Evolutionary conservation across 1,140 invertebrate species (phyloP).

Genomic region (Drosophila insularis): DNA sequence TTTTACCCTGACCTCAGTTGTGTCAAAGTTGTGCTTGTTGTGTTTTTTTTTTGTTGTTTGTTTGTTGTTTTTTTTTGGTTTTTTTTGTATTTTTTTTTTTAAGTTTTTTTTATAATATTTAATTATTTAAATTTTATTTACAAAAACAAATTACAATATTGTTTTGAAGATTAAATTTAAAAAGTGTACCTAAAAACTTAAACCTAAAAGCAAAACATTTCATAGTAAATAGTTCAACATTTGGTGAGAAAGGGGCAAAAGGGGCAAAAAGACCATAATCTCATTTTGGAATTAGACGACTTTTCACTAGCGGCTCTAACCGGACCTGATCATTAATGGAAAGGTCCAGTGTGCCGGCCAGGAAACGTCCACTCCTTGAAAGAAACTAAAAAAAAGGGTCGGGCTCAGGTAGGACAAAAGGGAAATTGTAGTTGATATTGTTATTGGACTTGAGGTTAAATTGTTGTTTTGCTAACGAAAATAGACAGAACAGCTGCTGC

Average conservation of each 20-base stretch:
- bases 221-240: constrained; percentile 69
- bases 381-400: not conserved
- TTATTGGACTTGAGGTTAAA: constrained; percentile 1
- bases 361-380: constrained; percentile 6
- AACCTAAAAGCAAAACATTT: constrained; percentile 51
- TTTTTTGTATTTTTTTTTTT: constrained; percentile 27
- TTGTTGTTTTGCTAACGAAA: constrained; percentile 8
- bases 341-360: constrained; percentile 40
- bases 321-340: constrained; percentile 13
- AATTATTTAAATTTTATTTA: constrained; percentile 81
- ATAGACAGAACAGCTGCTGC: constrained; percentile 18
- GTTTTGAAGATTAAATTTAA: constrained; percentile 76
- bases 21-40: not conserved
- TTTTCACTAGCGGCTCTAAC: constrained; percentile 36
- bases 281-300: constrained; percentile 1
- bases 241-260: constrained; percentile 19
- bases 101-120: constrained; percentile 43
- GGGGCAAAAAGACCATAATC: constrained; percentile 58
- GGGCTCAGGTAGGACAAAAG: not conserved
- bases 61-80: constrained; percentile 31
- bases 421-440: constrained; percentile 8
- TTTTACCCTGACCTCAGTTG: constrained; percentile 48
- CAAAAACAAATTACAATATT: constrained; percentile 82
- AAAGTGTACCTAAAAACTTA: constrained; percentile 76
- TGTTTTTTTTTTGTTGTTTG: constrained; percentile 10